Percentiles rank a stretch among this genome's conserved stretches.
phyloP scores from a whole-genome alignment of 1,140 invertebrate genomes.

The Homalodisca vitripennis region DNA sequence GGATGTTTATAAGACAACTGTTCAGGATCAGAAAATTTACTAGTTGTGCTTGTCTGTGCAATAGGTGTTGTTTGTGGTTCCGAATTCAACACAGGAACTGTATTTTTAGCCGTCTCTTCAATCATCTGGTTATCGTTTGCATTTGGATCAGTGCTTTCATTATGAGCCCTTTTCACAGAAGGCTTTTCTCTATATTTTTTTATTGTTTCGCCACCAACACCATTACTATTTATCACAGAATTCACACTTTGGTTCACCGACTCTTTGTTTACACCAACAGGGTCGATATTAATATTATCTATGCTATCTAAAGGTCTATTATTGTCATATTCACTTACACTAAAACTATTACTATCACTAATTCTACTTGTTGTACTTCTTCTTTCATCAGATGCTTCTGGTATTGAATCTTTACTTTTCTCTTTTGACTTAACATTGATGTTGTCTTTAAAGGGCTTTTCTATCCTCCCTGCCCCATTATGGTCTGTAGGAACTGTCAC shows the following conservation, averaged over 20 bases:
- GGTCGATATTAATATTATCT: background rate
- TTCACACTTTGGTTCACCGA: constrained; percentile 14
- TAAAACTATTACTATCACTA: constrained; percentile 7
- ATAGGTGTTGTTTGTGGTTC: background rate
- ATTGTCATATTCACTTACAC: constrained; percentile 18
- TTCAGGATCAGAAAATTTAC: background rate
- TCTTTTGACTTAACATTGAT: constrained; percentile 18
- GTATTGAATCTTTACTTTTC: constrained; percentile 6
- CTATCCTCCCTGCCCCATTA: background rate
- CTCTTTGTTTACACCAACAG: background rate
- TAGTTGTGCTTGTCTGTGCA: too few relatives aligned
- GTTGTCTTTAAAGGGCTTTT: constrained; percentile 18
- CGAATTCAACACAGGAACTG: background rate
- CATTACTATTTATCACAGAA: constrained; percentile 22
- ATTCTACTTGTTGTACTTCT: constrained; percentile 22
- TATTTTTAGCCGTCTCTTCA: background rate
- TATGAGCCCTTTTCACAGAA: background rate
- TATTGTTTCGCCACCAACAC: constrained; percentile 5
- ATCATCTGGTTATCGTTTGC: background rate
- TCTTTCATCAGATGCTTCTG: constrained; percentile 23
- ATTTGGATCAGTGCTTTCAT: background rate
- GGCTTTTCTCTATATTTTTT: constrained; percentile 3
- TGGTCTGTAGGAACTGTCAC: constrained; percentile 7
- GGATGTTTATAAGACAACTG: too few relatives aligned
- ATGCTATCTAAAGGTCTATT: background rate